phyloP scores from a whole-genome alignment of 2,888 invertebrate genomes.

The Sphecodes monilicornis region DNA sequence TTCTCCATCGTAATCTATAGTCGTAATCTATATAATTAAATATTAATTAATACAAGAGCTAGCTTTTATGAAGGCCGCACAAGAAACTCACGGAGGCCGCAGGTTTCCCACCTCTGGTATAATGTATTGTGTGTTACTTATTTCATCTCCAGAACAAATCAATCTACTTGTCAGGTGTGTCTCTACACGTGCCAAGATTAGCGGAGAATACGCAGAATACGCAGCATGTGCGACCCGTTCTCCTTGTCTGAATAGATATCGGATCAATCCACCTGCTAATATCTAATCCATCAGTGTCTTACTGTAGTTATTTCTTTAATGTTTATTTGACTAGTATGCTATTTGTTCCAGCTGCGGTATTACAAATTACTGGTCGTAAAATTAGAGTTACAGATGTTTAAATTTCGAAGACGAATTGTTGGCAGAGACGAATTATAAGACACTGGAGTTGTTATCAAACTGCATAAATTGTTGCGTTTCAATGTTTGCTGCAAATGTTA shows the following conservation, averaged over 20 bases:
- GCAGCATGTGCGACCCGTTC: not conserved
- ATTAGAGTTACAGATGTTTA: not conserved
- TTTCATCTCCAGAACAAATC: not conserved
- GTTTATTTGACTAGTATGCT: not conserved
- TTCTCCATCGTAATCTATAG: too few species aligned
- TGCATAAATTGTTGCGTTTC: not conserved
- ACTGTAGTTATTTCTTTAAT: not conserved
- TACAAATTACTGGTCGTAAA: not conserved
- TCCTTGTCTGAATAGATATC: not conserved
- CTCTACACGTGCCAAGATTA: not conserved
- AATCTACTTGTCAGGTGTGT: not conserved
- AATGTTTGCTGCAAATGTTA: not conserved
- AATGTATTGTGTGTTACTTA: constrained; percentile 4
- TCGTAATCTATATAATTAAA: too few species aligned
- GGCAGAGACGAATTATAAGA: not conserved
- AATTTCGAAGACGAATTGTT: not conserved
- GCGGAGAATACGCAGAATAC: not conserved
- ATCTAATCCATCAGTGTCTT: not conserved
- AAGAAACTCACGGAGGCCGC: too few species aligned
- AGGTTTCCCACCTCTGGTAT: too few species aligned
- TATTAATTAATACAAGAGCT: too few species aligned
- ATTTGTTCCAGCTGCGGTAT: not conserved
- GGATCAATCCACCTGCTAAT: not conserved
- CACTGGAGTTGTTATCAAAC: not conserved
- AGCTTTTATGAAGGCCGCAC: too few species aligned